Evolutionary conservation across 1,140 invertebrate species (phyloP), one percentile per base, ranked within the genome.

Genomic region (Eupristina koningsbergeri): DNA sequence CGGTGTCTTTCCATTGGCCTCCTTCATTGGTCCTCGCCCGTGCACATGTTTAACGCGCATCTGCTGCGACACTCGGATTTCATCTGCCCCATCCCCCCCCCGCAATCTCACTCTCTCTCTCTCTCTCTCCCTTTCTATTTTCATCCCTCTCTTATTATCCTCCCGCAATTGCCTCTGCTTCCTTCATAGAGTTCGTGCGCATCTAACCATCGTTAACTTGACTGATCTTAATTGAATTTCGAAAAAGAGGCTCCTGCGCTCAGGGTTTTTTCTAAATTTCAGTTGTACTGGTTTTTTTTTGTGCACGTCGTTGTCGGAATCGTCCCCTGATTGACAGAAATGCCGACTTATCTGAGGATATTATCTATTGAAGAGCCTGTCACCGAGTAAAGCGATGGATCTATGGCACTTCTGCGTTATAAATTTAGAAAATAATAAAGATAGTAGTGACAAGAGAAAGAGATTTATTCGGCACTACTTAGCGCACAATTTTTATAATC

Each of bases 201-300:
- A 64, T 0, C 41, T 41, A 45, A 11, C 53, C 8, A 45, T 50
- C 67, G 41, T 41, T 61, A 77, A 77, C 39, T 53, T 53, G 73
- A 83, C 50, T 31, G 73, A 29, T 77, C 73, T 77, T 83, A 83
- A 83, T 83, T 77, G 74, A 83, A 83, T 83, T 83, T 77, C 53
- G 41, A 47, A 82, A 22, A 39, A 36, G 80, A 31, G 36, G 29
- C 34, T 19, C 26, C n/a, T 39, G 0, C 0, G 41, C 67, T 64
- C 63, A 79, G 29, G 17, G 39, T 39, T 50, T 22, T 80, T 69
- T 39, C n/a, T 22, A 29, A 61, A 9, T 78, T 63, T 63, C 53
- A 17, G 47, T 19, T 58, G 39, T 61, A 58, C 67, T 39, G 47
- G 7, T 58, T 31, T 45, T 53, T 69, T 45, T 53, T 69, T 53